phyloP scores from a whole-genome alignment of 2,113 vertebrate species.

The Balaenoptera acutorostrata region DNA sequence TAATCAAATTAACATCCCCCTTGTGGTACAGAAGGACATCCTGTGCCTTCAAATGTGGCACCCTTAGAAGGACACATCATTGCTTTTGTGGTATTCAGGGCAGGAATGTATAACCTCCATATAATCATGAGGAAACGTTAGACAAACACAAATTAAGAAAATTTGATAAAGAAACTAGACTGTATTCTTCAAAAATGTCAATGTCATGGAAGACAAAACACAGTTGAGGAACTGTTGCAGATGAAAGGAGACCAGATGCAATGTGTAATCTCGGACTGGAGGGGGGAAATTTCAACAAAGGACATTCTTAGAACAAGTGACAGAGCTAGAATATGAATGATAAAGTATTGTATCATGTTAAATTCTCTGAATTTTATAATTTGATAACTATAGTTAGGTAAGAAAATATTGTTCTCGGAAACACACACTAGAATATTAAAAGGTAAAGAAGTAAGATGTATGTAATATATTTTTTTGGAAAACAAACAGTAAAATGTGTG shows the following conservation, averaged over 20 bases:
- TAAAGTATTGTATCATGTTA: background rate
- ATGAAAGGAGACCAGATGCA: background rate
- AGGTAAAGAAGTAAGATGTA: background rate
- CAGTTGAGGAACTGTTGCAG: background rate
- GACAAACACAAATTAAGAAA: background rate
- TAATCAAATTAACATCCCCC: background rate
- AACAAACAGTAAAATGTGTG: background rate
- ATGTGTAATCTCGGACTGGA: background rate
- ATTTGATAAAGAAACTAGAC: background rate
- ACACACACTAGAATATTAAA: background rate
- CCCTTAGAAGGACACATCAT: background rate
- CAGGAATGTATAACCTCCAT: background rate
- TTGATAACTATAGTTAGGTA: background rate
- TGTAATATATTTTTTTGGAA: background rate
- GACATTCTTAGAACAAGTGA: background rate
- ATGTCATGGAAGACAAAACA: background rate
- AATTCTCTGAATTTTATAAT: background rate
- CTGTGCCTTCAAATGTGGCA: background rate
- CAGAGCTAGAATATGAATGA: background rate
- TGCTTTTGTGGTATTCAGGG: background rate
- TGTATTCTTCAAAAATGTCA: background rate
- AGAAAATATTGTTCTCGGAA: background rate
- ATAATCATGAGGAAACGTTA: background rate
- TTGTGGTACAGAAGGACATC: background rate
- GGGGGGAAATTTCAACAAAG: background rate